These are phyloP conservation scores for Luperina testacea DNA, from an alignment of 2,888 invertebrate species.

Conservation along the genomic window DNA sequence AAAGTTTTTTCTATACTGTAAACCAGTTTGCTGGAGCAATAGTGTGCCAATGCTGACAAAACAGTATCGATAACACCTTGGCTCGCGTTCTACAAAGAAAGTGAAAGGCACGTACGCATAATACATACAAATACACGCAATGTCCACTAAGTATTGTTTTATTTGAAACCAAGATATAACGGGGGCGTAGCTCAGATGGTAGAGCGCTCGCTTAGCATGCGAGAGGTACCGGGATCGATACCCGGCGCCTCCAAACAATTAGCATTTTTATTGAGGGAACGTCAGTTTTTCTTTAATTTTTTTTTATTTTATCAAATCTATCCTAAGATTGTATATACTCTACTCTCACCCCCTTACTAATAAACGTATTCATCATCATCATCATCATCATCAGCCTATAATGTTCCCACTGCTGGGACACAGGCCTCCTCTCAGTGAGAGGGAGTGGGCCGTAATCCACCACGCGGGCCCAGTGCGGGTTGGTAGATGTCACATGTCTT, in stretches of 20 bases:
- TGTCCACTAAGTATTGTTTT: slow-evolving; percentile 24
- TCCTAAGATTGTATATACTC: not conserved
- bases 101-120: slow-evolving; percentile 66
- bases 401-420: too few species aligned
- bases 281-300: not conserved
- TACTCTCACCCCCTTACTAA: not conserved
- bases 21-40: not conserved
- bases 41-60: slow-evolving; percentile 40
- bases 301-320: not conserved
- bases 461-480: too few species aligned
- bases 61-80: slow-evolving; percentile 29
- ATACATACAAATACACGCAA: slow-evolving; percentile 44
- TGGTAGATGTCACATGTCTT: too few species aligned
- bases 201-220: slow-evolving; percentile 91
- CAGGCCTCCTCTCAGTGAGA: too few species aligned
- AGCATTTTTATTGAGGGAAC: not conserved
- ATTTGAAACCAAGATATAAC: slow-evolving; percentile 25
- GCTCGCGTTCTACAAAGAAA: slow-evolving; percentile 28
- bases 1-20: not conserved
- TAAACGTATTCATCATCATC: too few species aligned
- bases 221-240: slow-evolving; percentile 88
- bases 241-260: slow-evolving; percentile 74
- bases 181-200: slow-evolving; percentile 90
- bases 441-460: too few species aligned
- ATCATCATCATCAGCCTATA: too few species aligned